Percentiles rank a stretch among this genome's conserved stretches.
These are phyloP conservation scores for Halisarca cf. caerulea DNA, from an alignment of 37 sponge, comb jelly and placozoan genomes.

Conservation along the genomic window DNA sequence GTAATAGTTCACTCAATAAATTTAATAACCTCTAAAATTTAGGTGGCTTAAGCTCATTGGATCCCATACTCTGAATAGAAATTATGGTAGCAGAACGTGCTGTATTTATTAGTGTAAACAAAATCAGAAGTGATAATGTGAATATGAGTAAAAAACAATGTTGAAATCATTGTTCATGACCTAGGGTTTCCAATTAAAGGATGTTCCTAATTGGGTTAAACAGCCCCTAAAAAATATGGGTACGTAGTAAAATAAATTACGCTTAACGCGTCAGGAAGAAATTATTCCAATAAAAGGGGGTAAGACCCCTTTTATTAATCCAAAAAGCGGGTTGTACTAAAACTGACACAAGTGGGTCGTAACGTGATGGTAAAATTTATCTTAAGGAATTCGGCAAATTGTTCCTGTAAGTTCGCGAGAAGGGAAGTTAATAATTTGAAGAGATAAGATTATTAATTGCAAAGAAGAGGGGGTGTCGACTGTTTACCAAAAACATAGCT, in stretches of 20 bases:
- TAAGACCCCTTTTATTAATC: not conserved
- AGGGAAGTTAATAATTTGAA: slow-evolving; percentile 38
- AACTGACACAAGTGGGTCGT: slow-evolving; percentile 78
- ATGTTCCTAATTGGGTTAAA: slow-evolving; percentile 78
- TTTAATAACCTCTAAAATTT: slow-evolving; percentile 60
- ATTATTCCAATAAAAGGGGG: not conserved
- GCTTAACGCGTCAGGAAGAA: slow-evolving; percentile 6
- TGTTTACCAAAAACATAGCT: slow-evolving; percentile 93
- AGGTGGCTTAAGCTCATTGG: slow-evolving; percentile 65
- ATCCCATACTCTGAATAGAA: slow-evolving; percentile 68
- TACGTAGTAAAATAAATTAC: not conserved
- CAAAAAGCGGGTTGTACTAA: slow-evolving; percentile 39
- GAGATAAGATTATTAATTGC: slow-evolving; percentile 14
- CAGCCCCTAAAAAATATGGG: slow-evolving; percentile 62
- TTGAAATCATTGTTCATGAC: slow-evolving; percentile 77
- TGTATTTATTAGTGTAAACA: slow-evolving; percentile 62
- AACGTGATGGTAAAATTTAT: slow-evolving; percentile 78
- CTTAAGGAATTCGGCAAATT: slow-evolving; percentile 92
- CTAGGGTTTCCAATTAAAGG: slow-evolving; percentile 80
- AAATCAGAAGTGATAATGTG: slow-evolving; percentile 87
- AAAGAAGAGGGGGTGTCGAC: slow-evolving; percentile 81
- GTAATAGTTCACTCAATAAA: slow-evolving; percentile 77
- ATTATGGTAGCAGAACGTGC: slow-evolving; percentile 86
- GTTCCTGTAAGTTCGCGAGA: slow-evolving; percentile 80
- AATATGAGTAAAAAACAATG: slow-evolving; percentile 91